Evolutionary conservation across 2,113 vertebrate species (phyloP), one percentile per base, ranked within the genome.

Genomic region (Trogon surrucura): DNA sequence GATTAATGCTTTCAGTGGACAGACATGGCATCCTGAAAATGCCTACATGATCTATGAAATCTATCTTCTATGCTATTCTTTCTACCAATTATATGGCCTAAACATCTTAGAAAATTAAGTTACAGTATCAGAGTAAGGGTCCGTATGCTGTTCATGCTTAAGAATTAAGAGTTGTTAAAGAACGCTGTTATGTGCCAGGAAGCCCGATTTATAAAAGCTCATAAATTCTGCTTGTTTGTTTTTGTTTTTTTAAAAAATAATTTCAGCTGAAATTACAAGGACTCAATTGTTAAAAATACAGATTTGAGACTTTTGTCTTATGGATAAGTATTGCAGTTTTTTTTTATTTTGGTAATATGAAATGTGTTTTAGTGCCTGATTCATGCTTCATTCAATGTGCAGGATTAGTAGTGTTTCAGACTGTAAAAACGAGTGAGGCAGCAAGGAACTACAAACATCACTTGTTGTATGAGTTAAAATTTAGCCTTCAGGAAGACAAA

Each of bases 241-340:
- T n/a, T 36, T 36, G 7, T 36, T 36, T 51, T 29, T 54, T 1
- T 29, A 51, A 66, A 62, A 78, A 74, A 47, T 25, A 10, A 57
- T 22, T 70, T 32, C 11, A 16, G 16, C 47, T 64, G 17, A 66
- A 84, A 69, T 0, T 0, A 51, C 7, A 66, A 53, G 7, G 29
- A 51, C 10, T 23, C 4, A 23, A 16, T 27, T 30, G 13, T 34
- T 73, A 72, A 57, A 91, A 78, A 47, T 10, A 48, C 69, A 77
- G 11, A 30, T 47, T 41, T 38, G 6, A 71, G 22, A 51, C 2
- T 4, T 56, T 56, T 51, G 4, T 51, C 20, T 65, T 32, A 22
- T 26, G 51, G 67, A 41, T 41, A 86, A 73, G 6, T 48, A 16
- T 7, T 56, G 6, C 7, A 5, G 38, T 36, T 36, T 47, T 47